phyloP scores from a whole-genome alignment of 2,113 vertebrate species.

The Columba janthina region DNA sequence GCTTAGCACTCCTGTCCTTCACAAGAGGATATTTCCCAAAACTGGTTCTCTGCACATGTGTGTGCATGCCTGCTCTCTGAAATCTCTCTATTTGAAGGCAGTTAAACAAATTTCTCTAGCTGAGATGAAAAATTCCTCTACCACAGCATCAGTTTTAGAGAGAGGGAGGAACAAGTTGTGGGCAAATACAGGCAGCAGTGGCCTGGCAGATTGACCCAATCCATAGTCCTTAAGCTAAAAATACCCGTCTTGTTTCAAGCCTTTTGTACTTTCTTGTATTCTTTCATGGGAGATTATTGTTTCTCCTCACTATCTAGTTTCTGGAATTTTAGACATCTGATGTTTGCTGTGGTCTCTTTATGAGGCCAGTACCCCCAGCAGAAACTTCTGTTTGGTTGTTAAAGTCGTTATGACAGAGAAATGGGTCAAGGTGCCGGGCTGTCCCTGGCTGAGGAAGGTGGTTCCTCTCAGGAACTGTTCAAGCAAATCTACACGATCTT shows the following conservation, averaged over 20 bases:
- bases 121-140: slow-evolving; percentile 9
- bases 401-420: background rate
- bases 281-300: background rate
- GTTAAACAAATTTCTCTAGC: slow-evolving; percentile 15
- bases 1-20: background rate
- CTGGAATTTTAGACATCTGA: background rate
- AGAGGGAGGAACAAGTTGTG: background rate
- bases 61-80: background rate
- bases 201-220: background rate
- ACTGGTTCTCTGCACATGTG: background rate
- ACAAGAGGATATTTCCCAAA: background rate
- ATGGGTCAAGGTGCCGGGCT: background rate
- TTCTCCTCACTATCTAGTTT: background rate
- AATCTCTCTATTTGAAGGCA: background rate
- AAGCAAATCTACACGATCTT: background rate
- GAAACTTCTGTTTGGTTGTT: background rate
- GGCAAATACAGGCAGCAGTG: background rate
- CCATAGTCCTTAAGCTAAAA: background rate
- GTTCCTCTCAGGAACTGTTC: background rate
- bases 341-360: background rate
- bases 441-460: background rate
- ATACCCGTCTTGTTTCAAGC: background rate
- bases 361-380: background rate
- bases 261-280: background rate
- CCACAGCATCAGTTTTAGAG: background rate